Conservation (phyloP, 53 echinoderm and acorn worm genomes). For the Luidia sarsii region DNA sequence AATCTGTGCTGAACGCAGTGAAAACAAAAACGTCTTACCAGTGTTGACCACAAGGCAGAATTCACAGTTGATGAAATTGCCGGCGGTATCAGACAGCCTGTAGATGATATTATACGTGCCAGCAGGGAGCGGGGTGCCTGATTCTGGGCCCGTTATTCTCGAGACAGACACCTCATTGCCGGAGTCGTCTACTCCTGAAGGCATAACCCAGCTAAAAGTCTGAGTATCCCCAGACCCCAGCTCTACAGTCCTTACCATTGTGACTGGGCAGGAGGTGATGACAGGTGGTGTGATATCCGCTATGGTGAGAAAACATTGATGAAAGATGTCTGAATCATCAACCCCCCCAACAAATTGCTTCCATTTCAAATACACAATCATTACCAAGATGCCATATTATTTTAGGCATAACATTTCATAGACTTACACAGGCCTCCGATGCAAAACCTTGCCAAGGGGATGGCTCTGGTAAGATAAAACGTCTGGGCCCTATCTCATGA, state of each 20-base stretch:
- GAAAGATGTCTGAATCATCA: no score
- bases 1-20: no score
- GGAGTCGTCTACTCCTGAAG: conserved; percentile 20
- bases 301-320: background rate
- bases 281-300: background rate
- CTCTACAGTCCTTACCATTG: background rate
- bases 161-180: background rate
- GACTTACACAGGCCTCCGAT: no score
- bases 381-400: no score
- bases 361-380: no score
- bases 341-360: no score
- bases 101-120: conserved; percentile 10
- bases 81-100: background rate
- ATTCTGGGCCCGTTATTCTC: background rate
- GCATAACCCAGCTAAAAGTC: background rate
- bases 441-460: no score
- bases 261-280: conserved; percentile 1
- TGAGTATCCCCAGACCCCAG: background rate
- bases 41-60: conserved; percentile 35
- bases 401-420: no score
- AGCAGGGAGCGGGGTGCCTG: background rate
- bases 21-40: background rate
- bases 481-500: no score
- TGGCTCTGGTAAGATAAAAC: no score
- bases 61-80: background rate